Evolutionary conservation across 2,797 vertebrate genomes (phyloP), one percentile per base, ranked within the genome.

Genomic region (Bovichtus diacanthus): DNA sequence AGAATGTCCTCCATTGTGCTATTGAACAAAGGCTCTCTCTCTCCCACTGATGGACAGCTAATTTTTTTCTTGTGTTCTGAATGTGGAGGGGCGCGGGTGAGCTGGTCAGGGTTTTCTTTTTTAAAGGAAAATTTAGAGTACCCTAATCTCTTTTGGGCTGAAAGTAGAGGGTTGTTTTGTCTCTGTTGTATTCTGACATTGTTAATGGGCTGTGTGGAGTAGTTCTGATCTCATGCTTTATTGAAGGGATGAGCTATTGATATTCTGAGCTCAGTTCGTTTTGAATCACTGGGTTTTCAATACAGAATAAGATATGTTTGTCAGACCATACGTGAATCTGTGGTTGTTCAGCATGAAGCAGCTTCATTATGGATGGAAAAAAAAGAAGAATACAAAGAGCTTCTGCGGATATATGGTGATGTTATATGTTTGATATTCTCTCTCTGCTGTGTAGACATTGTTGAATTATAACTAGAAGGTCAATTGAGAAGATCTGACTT

Each of bases 1-100:
- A 95, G 94, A 96, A 96, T 94, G 92, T 90, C 87, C 85, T 77
- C 86, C 88, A 94, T 96, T 96, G 94, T 96, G 90, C 68, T 23
- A 1, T n/a, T 49, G 80, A 88, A 96, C 95, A 96, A 96, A 94
- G 91, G 69, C 80, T 50, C 84, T 34, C 92, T 93, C 88, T 93
- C 90, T 92, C 70, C 85, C 84, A 86, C 86, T 92, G 90, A 92
- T 70, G 79, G 88, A 82, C 76, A 88, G 81, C 90, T 69, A 70
- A 56, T 88, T 86, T 85, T 59, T 86, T 81, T 63, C 81, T 83
- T 82, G 80, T 80, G 80, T 88, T 92, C 74, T 82, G 78, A 90
- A 91, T 79, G 76, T 61, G 73, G 50, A 86, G 59, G 66, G 82
- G 74, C 27, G 18, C 78, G 73, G 64, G 19, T 62, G 78, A 68